Base-by-base conservation (phyloP, 2,113 vertebrate genomes). In the Chionomys nivalis region DNA sequence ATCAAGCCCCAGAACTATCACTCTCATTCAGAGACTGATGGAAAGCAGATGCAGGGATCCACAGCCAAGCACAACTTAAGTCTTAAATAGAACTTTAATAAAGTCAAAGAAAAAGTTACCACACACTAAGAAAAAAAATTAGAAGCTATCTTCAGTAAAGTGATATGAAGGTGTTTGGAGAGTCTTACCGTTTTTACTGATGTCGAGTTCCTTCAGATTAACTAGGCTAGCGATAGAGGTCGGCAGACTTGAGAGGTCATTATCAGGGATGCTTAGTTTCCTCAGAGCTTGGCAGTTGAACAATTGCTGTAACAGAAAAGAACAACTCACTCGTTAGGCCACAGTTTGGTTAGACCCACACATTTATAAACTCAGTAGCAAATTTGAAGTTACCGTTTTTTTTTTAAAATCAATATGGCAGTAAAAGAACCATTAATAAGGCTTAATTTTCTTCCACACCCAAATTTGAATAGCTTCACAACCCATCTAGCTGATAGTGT, bases 201-300 rank as follows among this genome's bases (percentile, higher is more conserved):
- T 99, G 99, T 99, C 99, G 81, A 99, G 99, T 98, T 99, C 99
- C 95, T 99, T 99, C 97, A 99, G 99, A 98, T 99, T 99, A 96
- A 99, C 99, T 98, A 99, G 98, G 98, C 99, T 99, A 98, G 99
- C 99, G 93, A 99, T 99, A 96, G 99, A 99, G 96, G 99, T 99
- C 66, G 99, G 99, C 98, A 99, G 99, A 96, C 97, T 99, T 94
- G 99, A 99, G 87, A 99, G 99, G 98, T 99, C 99, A 49, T 99
- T 99, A 98, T 99, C 99, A 19, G 99, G 99, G 91, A 99, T 99
- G 97, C 99, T 99, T 98, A 99, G 98, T 98, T 99, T 99, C 97
- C 99, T 98, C 87, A 99, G 98, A 89, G 99, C 99, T 97, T 99
- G 99, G 98, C 99, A 99, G 99, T 98, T 99, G 99, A 99, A 99